Conservation (phyloP, 1,140 invertebrate species). For the Lepidurus arcticus region DNA sequence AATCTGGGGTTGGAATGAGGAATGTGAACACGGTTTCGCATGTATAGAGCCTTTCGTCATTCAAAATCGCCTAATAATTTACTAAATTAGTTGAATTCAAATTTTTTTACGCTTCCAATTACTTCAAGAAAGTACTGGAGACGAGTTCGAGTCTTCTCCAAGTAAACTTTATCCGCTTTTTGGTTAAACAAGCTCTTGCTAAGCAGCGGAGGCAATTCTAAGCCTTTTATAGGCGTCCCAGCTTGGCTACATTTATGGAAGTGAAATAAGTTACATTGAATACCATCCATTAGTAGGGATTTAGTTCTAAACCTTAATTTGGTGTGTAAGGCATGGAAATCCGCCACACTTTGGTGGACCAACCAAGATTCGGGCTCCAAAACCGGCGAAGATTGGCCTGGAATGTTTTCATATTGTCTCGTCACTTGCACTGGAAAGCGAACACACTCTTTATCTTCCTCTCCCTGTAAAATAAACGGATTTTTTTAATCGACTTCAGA, state of each 20-base stretch:
- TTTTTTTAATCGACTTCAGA: background rate
- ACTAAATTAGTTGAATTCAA: background rate
- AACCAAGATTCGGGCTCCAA: conserved; percentile 55
- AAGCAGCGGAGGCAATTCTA: conserved; percentile 71
- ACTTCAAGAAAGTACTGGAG: conserved; percentile 82
- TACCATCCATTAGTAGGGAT: background rate
- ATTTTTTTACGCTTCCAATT: conserved; percentile 41
- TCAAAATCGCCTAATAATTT: conserved; percentile 64
- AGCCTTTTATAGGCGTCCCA: conserved; percentile 67
- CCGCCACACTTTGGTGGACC: conserved; percentile 68
- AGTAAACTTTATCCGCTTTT: conserved; percentile 61
- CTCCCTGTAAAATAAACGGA: conserved; percentile 48
- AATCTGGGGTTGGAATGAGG: conserved; percentile 80
- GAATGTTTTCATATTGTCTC: background rate
- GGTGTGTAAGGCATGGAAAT: conserved; percentile 76
- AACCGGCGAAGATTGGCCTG: background rate
- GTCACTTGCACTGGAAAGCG: conserved; percentile 72
- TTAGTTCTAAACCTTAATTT: conserved; percentile 57
- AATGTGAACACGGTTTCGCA: conserved; percentile 84
- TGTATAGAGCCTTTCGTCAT: conserved; percentile 77
- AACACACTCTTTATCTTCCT: conserved; percentile 69
- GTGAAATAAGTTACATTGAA: conserved; percentile 29
- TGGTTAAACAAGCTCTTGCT: conserved; percentile 73
- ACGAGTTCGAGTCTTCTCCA: conserved; percentile 73
- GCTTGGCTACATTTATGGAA: conserved; percentile 51